A percentile compares a stretch with the other conserved stretches of the same genome.
Conservation (phyloP, 1,140 invertebrate genomes). For the Glomeris maerens region DNA sequence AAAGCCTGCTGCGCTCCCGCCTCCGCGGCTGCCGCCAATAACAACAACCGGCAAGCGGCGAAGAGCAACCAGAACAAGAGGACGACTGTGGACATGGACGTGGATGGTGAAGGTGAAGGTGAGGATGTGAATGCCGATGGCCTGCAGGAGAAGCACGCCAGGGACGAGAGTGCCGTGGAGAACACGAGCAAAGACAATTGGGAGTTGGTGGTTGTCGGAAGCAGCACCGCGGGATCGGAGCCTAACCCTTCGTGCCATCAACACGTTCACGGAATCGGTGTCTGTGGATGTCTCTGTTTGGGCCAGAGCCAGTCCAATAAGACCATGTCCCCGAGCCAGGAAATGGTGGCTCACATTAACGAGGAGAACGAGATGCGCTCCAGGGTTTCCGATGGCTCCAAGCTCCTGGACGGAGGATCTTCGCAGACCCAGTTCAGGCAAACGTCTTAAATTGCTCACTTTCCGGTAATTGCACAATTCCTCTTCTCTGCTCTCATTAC, state of each 20-base stretch:
- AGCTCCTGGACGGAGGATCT: too few species aligned
- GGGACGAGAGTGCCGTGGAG: constrained; percentile 30
- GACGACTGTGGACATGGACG: constrained; percentile 11
- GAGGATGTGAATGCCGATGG: constrained; percentile 19
- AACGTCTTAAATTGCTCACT: too few species aligned
- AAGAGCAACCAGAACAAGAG: constrained; percentile 12
- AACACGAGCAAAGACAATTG: constrained; percentile 20
- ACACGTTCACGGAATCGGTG: too few species aligned
- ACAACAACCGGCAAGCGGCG: background rate
- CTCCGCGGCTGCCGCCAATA: background rate
- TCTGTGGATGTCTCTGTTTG: too few species aligned
- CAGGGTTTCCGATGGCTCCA: too few species aligned
- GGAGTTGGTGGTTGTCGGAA: constrained; percentile 28
- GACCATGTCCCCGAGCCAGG: too few species aligned
- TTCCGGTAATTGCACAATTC: too few species aligned
- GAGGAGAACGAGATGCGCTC: too few species aligned
- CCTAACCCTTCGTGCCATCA: constrained; percentile 33
- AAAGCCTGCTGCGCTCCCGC: constrained; percentile 15
- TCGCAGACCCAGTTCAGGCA: too few species aligned
- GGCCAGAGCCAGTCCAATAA: too few species aligned
- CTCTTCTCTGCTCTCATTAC: too few species aligned
- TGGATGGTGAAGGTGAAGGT: constrained; percentile 16
- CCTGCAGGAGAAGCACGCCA: constrained; percentile 34
- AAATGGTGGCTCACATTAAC: too few species aligned
- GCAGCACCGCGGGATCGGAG: background rate